phyloP scores from a whole-genome alignment of 2,888 invertebrate genomes.

The Leistus spinibarbis region DNA sequence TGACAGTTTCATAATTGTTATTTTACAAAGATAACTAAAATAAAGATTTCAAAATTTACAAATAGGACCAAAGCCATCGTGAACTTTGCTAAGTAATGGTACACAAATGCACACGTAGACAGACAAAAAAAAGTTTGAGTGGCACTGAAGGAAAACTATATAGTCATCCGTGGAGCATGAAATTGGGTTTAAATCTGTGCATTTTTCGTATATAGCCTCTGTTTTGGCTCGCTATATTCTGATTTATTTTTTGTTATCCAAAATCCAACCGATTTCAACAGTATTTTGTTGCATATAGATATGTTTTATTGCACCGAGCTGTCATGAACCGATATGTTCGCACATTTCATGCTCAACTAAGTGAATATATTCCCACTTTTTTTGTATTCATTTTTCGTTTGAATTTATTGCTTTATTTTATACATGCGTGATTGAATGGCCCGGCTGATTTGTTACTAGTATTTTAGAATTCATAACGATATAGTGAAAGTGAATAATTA shows the following conservation, averaged over 20 bases:
- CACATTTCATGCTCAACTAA: slow-evolving; percentile 36
- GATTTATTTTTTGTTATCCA: neutral
- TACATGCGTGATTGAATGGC: neutral
- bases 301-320: slow-evolving; percentile 1
- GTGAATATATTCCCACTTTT: slow-evolving; percentile 31
- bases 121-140: neutral
- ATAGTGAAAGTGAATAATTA: neutral
- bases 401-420: neutral
- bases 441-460: neutral
- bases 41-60: too few species aligned
- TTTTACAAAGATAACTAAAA: neutral
- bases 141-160: neutral
- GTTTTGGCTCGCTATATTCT: neutral
- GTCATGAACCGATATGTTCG: slow-evolving; percentile 35
- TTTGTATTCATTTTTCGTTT: too few species aligned
- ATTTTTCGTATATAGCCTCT: slow-evolving; percentile 10
- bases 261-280: neutral
- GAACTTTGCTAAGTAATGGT: neutral
- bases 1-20: neutral
- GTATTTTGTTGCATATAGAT: slow-evolving; percentile 18
- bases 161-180: slow-evolving; percentile 15
- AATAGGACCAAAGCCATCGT: neutral
- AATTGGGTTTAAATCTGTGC: slow-evolving; percentile 31
- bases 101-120: neutral
- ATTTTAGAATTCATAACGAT: neutral